Evolutionary conservation across 2,797 vertebrate genomes (phyloP).

Genomic region (Tamandua tetradactyla): DNA sequence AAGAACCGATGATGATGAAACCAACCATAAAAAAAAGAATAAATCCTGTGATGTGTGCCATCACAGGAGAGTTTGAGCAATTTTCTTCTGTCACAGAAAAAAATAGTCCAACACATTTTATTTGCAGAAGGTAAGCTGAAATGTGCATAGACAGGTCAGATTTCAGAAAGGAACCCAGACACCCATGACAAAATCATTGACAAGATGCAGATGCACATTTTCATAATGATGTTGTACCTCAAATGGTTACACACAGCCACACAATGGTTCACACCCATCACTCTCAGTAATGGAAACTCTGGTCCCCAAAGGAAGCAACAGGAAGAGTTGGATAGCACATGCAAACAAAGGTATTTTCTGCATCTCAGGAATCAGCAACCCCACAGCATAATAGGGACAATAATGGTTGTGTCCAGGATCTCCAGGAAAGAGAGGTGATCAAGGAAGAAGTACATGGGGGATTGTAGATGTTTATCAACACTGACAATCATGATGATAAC

Average conservation of each 20-base stretch:
- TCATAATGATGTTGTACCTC: constrained; percentile 64
- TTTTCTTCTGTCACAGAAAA: constrained; percentile 66
- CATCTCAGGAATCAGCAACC: constrained; percentile 9
- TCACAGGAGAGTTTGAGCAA: constrained; percentile 69
- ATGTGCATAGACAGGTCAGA: constrained; percentile 61
- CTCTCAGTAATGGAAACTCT: constrained; percentile 52
- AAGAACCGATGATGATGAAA: constrained; percentile 62
- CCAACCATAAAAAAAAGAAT: constrained; percentile 69
- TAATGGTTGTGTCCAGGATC: background rate
- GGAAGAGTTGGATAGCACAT: constrained; percentile 59
- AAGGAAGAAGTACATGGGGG: constrained; percentile 74
- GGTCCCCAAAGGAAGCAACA: constrained; percentile 70
- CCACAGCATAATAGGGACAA: constrained; percentile 51
- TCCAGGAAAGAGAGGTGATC: constrained; percentile 61
- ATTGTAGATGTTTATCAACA: constrained; percentile 40
- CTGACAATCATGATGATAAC: constrained; percentile 41
- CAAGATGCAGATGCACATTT: background rate
- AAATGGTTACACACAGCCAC: constrained; percentile 68
- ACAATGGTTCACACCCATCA: constrained; percentile 56
- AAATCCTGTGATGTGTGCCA: constrained; percentile 67
- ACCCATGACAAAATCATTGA: constrained; percentile 53
- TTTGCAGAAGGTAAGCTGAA: constrained; percentile 66
- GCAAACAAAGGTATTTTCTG: constrained; percentile 54
- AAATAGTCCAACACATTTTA: constrained; percentile 71
- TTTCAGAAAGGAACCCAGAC: constrained; percentile 67